phyloP scores from a whole-genome alignment of 2,888 invertebrate species.

The Scelioninae gen. 1 region DNA sequence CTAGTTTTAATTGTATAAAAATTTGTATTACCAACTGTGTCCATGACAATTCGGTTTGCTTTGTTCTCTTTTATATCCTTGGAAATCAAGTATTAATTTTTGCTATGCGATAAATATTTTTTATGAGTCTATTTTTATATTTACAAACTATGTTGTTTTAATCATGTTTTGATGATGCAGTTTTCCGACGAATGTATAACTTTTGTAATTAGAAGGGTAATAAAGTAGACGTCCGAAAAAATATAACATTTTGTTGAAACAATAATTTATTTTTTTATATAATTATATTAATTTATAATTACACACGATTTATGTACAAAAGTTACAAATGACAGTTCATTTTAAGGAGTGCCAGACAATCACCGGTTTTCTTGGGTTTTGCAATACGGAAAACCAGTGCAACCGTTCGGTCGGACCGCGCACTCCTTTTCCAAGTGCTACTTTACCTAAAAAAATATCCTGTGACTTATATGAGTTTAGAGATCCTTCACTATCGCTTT shows the following conservation, averaged over 20 bases:
- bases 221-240: conserved; percentile 24
- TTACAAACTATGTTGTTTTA: conserved; percentile 17
- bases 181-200: conserved; percentile 14
- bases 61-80: conserved; percentile 7
- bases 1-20: not conserved
- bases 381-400: conserved; percentile 83
- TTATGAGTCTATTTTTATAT: conserved; percentile 45
- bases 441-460: conserved; percentile 81
- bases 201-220: conserved; percentile 25
- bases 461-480: conserved; percentile 76
- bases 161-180: conserved; percentile 11
- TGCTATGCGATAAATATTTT: conserved; percentile 24
- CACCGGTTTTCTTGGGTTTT: conserved; percentile 83
- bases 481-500: conserved; percentile 82
- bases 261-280: conserved; percentile 39
- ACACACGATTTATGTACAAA: conserved; percentile 54
- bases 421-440: conserved; percentile 83
- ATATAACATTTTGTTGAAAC: not conserved
- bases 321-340: conserved; percentile 68
- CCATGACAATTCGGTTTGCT: conserved; percentile 27
- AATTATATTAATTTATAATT: conserved; percentile 18
- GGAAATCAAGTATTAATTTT: conserved; percentile 15
- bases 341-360: conserved; percentile 83
- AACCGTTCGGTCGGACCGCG: conserved; percentile 80
- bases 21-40: conserved; percentile 21